phyloP scores from a whole-genome alignment of 2,113 vertebrate genomes.

The Pontoporia blainvillei region DNA sequence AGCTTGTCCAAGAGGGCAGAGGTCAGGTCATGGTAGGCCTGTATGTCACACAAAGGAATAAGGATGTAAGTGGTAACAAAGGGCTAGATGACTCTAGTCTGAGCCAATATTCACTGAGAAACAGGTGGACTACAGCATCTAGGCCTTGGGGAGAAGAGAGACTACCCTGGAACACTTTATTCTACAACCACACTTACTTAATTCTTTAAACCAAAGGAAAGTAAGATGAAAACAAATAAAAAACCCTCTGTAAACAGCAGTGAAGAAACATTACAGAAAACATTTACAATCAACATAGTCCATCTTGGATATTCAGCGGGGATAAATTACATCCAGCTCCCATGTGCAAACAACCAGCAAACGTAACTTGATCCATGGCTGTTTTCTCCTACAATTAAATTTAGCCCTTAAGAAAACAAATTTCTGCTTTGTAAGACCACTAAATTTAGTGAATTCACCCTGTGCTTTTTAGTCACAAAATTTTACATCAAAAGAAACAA shows the following conservation, averaged over 20 bases:
- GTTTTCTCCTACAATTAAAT: not conserved
- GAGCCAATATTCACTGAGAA: not conserved
- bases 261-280: not conserved
- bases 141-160: not conserved
- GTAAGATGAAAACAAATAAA: not conserved
- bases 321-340: not conserved
- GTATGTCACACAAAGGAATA: not conserved
- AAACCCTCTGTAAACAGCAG: not conserved
- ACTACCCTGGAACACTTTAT: not conserved
- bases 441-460: not conserved
- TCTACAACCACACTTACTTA: not conserved
- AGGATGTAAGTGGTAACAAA: not conserved
- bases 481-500: constrained; percentile 27
- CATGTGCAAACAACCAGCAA: not conserved
- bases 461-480: not conserved
- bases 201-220: not conserved
- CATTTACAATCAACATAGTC: not conserved
- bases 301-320: not conserved
- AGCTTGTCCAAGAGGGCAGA: not conserved
- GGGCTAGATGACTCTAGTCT: not conserved
- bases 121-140: not conserved
- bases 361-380: not conserved
- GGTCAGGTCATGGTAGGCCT: not conserved
- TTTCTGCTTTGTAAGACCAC: not conserved
- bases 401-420: not conserved